Evolutionary conservation across 2,888 invertebrate genomes (phyloP), one percentile per base, ranked within the genome.

Genomic region (Orchesella flavescens): DNA sequence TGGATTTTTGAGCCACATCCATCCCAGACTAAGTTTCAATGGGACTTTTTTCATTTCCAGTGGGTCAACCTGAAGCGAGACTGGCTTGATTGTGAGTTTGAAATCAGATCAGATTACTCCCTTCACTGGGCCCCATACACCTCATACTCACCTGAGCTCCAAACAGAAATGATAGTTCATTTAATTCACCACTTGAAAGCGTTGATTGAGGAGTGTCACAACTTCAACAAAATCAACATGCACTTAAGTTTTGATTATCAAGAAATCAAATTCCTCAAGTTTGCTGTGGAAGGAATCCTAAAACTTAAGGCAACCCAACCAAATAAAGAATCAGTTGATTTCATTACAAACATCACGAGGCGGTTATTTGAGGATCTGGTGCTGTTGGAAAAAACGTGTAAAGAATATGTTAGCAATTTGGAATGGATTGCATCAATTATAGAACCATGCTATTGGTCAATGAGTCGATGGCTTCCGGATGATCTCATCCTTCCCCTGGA

Each of bases 31-130:
- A 72, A 82, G 13, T 7, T 72, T 3, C 15, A 57, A 1, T 49
- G 49, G 55, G 84, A 84, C 21, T 86, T 82, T 57, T 84, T 84
- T 21, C 84, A 86, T 65, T 86, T 86, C 55, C 86, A 86, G 23
- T 85, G 85, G 85, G 23, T 85, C 15, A 77, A 84, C 34, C 59
- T 78, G 63, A 77, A 76, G 1, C 63, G 75, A 9, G 68, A 79
- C 34, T 84, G 84, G 80, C 49, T 73, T 0, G 66, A 69, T 15
- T 71, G 44, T 49, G 84, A 84, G 19, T 86, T 86, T 68, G 86
- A 86, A 72, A 24, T 86, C 9, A 68, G 86, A n/a, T 85, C 85
- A 0, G 85, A 85, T 21, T 85, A 84, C 57, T 78, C 77, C 44
- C 65, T 73, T 0, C 77, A 82, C 23, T 85, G 85, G 85, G 24